A percentile compares a stretch with the other conserved stretches of the same genome.
Evolutionary conservation across 2,797 vertebrate genomes (phyloP).

Genomic region (Urosaurus nigricauda): DNA sequence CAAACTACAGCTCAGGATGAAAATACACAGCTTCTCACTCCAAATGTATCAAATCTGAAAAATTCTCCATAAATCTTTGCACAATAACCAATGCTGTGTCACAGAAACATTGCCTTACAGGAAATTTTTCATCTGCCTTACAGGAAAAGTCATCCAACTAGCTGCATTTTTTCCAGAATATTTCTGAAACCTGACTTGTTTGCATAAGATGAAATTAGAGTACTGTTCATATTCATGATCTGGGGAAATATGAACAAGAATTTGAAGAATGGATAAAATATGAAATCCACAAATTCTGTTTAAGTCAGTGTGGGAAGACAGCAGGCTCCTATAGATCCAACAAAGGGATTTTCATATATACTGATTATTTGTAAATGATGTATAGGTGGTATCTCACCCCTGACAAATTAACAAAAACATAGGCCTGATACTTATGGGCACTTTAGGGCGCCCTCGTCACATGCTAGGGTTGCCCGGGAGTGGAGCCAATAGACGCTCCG

Average conservation of each 20-base stretch:
- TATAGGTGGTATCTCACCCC: too few species aligned
- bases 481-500: too few species aligned
- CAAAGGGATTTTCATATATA: neutral
- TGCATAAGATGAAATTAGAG: constrained; percentile 62
- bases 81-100: constrained; percentile 52
- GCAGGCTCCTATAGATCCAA: neutral
- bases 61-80: constrained; percentile 64
- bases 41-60: constrained; percentile 66
- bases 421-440: too few species aligned
- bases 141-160: constrained; percentile 53
- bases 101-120: constrained; percentile 61
- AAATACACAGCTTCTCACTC: constrained; percentile 51
- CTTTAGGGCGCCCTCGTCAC: too few species aligned
- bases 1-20: constrained; percentile 56
- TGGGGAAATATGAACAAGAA: constrained; percentile 63
- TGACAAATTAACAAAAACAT: too few species aligned
- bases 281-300: constrained; percentile 13
- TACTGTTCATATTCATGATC: constrained; percentile 65
- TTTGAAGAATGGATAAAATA: constrained; percentile 52
- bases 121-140: constrained; percentile 22
- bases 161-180: constrained; percentile 63
- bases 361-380: neutral
- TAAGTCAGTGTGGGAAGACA: neutral
- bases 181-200: constrained; percentile 62
- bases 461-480: too few species aligned